Evolutionary conservation across 2,113 vertebrate species (phyloP), one percentile per base, ranked within the genome.

Genomic region (Pandion haliaetus): DNA sequence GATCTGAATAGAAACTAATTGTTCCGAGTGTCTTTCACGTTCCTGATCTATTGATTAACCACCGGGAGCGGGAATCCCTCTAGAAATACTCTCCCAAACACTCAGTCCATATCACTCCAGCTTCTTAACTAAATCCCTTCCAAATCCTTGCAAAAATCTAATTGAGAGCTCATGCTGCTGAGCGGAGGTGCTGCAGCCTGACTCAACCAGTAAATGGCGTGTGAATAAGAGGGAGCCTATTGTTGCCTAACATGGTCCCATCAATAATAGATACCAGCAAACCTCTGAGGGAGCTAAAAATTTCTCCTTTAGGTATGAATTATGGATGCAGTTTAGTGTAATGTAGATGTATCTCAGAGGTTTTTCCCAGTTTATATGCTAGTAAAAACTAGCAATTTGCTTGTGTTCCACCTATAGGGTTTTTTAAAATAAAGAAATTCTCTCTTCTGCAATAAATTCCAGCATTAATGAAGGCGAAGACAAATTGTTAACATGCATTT

Each of bases 261-360:
- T 99, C 98, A 99, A 99, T 99, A 99, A 99, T 99, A 97, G 98
- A 99, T 98, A 95, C 76, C 84, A 95, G 95, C 98, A 96, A 98
- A 98, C 98, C 98, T 98, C 97, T 29, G 90, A 98, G 98, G 97
- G 98, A 98, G 98, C 98, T 98, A 98, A 98, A 99, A 96, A 98
- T 98, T 98, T 98, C 99, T 98, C 97, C 97, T 95, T 98, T 97
- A 97, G 86, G 93, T 98, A 99, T 99, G 98, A 99, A 99, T 99
- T 99, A 99, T 99, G 98, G 98, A 99, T 99, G 98, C 85, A 95
- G 96, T 98, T 98, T 98, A 98, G 98, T 97, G 98, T 98, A 98
- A 96, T 95, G 97, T 97, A 95, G 97, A 98, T 98, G 98, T 97
- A 96, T 98, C 98, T 97, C 98, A 98, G 91, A 98, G 97, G 98